Base-by-base conservation (phyloP, 1,140 invertebrate species). In the Listronotus bonariensis region DNA sequence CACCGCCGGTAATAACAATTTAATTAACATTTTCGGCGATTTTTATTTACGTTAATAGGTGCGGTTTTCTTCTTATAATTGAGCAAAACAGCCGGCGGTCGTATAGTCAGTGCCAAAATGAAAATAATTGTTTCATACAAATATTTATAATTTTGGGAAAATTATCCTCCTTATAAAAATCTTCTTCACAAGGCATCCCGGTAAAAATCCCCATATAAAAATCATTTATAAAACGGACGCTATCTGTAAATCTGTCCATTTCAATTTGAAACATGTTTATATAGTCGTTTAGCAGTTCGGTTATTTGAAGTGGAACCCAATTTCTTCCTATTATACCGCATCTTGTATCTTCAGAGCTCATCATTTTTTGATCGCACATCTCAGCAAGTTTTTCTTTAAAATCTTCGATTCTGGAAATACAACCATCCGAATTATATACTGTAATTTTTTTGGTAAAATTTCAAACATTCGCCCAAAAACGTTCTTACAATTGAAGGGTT, bases 191-290 rank as follows among this genome's bases (percentile, higher is more conserved):
- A 26, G 63, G 58, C 45, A 58, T 49, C 38, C 71, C 71, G 0
- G 71, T 82, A n/a, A 82, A 72, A 75, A 84, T 80, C 0, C 79
- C 74, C 9, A 76, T 76, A 67, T 85, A 86, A 72, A 85, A 87
- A 73, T 85, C 83, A 36, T 82, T 79, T 3, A 87, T 36, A 10
- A 82, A 61, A 72, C 83, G 81, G 43, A 82, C 76, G 3, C 83
- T 83, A 49, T 82, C 78, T 1, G 74, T 64, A 60, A 72, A 83
- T 74, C 85, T 78, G 68, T 86, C 84, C 15, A 85, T 51, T 76
- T 87, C 85, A 7, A 80, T 69, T 68, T 87, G 85, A 70, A 85
- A 74, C 26, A 81, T 79, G 12, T 77, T 80, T 15, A 83, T 76
- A 59, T 81, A 85, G 26, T 82, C 78, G 68, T 87, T 85, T 2